Base-by-base conservation (phyloP, 2,113 vertebrate genomes). In the Grallaria varia region DNA sequence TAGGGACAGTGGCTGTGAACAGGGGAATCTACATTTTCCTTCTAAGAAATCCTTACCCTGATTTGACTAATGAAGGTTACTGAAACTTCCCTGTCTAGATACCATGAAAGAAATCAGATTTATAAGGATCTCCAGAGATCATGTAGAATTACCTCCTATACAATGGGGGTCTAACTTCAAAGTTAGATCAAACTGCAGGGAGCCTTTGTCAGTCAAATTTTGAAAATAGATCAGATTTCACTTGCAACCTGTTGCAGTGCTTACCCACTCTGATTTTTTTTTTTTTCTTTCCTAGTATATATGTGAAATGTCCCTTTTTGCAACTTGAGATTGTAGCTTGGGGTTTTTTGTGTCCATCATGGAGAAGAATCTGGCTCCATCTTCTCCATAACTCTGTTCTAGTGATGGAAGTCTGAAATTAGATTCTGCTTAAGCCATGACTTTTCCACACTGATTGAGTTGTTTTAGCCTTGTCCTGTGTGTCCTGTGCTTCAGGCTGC, bases 101-200 rank as follows among this genome's bases (percentile, higher is more conserved):
- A 33, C 47, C 8, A 16, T 68, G 35, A 71, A 68, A 47, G 82
- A 76, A n/a, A 22, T 23, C 16, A 37, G 4, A 7, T 73, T 79
- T 92, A n/a, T 68, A 50, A 45, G 14, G 5, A 7, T 49, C 14
- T 62, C 23, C 63, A 20, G 35, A 33, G 9, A 19, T 75, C 30
- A 4, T 10, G 6, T 20, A 45, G 37, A 49, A 31, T 1, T 1
- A 21, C 60, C 21, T 56, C 14, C 33, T 67, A 27, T 1, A 10
- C 45, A 66, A 0, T 23, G 16, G 10, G 2, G 11, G 17, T 73
- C 23, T 77, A 37, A 27, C 27, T 56, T 94, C 35, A 21, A 56
- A 72, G 24, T 90, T 59, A 59, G 44, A 23, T 75, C 39, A 84
- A 27, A 18, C 39, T 42, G n/a, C 27, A 78, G 45, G 40, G 17